A percentile compares a stretch with the other conserved stretches of the same genome.
These are phyloP conservation scores for Coracias cyanogaster DNA, from an alignment of 2,797 vertebrate species.

Conservation along the genomic window DNA sequence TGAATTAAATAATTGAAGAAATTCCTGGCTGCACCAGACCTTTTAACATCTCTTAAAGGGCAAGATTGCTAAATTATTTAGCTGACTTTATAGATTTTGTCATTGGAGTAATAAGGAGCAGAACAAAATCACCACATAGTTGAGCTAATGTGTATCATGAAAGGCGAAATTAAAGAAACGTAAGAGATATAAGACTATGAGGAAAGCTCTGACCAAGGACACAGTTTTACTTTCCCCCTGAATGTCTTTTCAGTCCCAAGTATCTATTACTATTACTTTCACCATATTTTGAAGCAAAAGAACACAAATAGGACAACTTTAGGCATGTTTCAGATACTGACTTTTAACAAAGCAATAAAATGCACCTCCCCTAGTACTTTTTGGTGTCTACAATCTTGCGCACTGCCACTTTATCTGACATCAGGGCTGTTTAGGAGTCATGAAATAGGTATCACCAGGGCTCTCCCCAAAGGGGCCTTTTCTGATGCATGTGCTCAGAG, in stretches of 20 bases:
- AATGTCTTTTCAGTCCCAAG: not conserved
- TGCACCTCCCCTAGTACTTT: not conserved
- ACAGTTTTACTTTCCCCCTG: not conserved
- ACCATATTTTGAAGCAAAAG: not conserved
- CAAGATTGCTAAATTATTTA: conserved; percentile 47
- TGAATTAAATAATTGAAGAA: conserved; percentile 44
- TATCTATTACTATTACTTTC: not conserved
- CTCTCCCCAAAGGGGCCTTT: not conserved
- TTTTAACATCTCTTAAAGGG: conserved; percentile 14
- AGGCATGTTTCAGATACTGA: not conserved
- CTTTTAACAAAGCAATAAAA: not conserved
- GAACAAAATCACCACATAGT: not conserved
- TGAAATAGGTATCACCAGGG: not conserved
- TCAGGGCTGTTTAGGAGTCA: not conserved
- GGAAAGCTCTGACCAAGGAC: not conserved
- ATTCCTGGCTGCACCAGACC: not conserved
- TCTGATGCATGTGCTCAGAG: not conserved
- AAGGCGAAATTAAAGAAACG: not conserved
- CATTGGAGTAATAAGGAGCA: not conserved
- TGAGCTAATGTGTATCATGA: not conserved
- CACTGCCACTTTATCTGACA: not conserved
- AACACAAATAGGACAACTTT: not conserved
- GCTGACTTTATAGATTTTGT: conserved; percentile 10
- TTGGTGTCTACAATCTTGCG: not conserved
- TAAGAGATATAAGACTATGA: not conserved